Percentiles rank a stretch among this genome's conserved stretches.
Evolutionary conservation across 2,113 vertebrate species (phyloP).

Genomic region (Danio rerio): GRCz12tu NC_133186.1:7480001-7480500

Average conservation of each 20-base stretch:
- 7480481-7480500: background rate
- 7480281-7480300: slow-evolving; percentile 63
- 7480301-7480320: slow-evolving; percentile 61
- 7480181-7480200: background rate
- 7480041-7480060: no score
- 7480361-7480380: background rate
- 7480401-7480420: background rate
- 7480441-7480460: background rate
- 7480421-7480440: background rate
- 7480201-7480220: background rate
- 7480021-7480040: no score
- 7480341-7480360: slow-evolving; percentile 43
- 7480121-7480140: background rate
- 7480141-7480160: no score
- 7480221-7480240: background rate
- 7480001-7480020: no score
- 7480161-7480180: background rate
- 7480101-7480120: background rate
- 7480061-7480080: no score
- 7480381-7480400: background rate
- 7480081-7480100: background rate
- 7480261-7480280: background rate
- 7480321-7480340: slow-evolving; percentile 70
- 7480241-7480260: background rate
- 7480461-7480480: background rate